Evolutionary conservation across 2,797 vertebrate genomes (phyloP), one percentile per base, ranked within the genome.

Genomic region (Natrix natrix): DNA sequence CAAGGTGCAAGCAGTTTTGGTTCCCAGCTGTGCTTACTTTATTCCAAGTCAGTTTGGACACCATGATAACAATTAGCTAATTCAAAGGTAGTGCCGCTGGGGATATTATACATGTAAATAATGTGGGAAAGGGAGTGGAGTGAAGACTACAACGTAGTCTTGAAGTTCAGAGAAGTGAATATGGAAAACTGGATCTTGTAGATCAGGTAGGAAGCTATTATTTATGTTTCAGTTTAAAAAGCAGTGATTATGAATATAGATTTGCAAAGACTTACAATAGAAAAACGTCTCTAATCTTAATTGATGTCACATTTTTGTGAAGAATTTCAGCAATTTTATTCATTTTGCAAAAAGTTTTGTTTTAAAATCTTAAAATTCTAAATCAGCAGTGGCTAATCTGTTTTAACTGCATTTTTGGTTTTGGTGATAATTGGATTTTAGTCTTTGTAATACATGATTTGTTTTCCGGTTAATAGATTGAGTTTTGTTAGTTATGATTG

Each of bases 401-500:
- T 93, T 94, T 94, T 93, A 69, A 87, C 92, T 69, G 94, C 94
- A 52, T 93, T n/a, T 2, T 90, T 94, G 43, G 88, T 88, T 92
- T 91, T 93, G 92, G 93, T 92, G 94, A 94, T 78, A 37, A 83
- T 88, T 7, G 93, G 95, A 93, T 52, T 2, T 0, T 1, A 91
- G 96, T 94, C 93, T 93, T 89, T 56, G 95, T 88, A 96, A 93
- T 96, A 96, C 92, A 87, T 95, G 92, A 97, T 97, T 96, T 95
- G 66, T 91, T 94, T 95, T 95, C 78, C 3, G 92, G 92, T 63
- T 57, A 92, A 97, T 95, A 96, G 96, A 96, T 97, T 95, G 11
- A 88, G 95, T 98, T 97, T 96, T 97, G 94, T 97, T 97, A 94
- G 93, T 95, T 96, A 93, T 94, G 94, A 93, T 95, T 95, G 74